phyloP scores from a whole-genome alignment of 2,113 vertebrate genomes.

The Pholis gunnellus region DNA sequence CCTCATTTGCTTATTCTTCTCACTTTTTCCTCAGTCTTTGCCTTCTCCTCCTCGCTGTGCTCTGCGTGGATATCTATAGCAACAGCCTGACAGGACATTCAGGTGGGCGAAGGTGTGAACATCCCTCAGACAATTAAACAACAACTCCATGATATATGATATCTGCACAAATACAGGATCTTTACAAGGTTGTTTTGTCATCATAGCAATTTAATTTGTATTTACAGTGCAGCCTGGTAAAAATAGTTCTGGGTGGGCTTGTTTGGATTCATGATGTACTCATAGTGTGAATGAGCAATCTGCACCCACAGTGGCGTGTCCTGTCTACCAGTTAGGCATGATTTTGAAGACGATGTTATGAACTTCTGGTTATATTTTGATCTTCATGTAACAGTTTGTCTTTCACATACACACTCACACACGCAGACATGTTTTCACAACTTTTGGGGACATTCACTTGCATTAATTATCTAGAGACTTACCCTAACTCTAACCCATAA shows the following conservation, averaged over 20 bases:
- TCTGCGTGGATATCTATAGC: slow-evolving; percentile 82
- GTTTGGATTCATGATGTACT: slow-evolving; percentile 14
- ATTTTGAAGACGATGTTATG: slow-evolving; percentile 14
- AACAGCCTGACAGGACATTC: slow-evolving; percentile 79
- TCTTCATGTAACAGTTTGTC: not conserved
- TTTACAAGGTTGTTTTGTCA: slow-evolving; percentile 34
- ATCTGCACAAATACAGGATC: slow-evolving; percentile 34
- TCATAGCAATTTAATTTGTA: slow-evolving; percentile 28
- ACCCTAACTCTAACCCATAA: too few species aligned
- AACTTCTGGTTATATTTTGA: not conserved
- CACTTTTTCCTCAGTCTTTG: slow-evolving; percentile 47
- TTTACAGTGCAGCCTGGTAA: slow-evolving; percentile 33
- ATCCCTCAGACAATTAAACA: slow-evolving; percentile 47
- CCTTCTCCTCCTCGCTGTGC: slow-evolving; percentile 61
- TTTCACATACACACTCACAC: not conserved
- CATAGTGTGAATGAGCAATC: slow-evolving; percentile 38
- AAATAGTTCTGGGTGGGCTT: slow-evolving; percentile 49
- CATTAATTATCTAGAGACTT: too few species aligned
- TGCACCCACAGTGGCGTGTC: slow-evolving; percentile 17
- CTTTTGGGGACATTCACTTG: not conserved
- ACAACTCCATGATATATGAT: slow-evolving; percentile 36
- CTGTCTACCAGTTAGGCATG: slow-evolving; percentile 9
- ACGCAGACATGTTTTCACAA: not conserved
- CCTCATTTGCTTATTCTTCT: slow-evolving; percentile 64
- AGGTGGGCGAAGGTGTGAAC: slow-evolving; percentile 81